Conservation (phyloP, 2,888 invertebrate species). For the Cynaeus angustus region DNA sequence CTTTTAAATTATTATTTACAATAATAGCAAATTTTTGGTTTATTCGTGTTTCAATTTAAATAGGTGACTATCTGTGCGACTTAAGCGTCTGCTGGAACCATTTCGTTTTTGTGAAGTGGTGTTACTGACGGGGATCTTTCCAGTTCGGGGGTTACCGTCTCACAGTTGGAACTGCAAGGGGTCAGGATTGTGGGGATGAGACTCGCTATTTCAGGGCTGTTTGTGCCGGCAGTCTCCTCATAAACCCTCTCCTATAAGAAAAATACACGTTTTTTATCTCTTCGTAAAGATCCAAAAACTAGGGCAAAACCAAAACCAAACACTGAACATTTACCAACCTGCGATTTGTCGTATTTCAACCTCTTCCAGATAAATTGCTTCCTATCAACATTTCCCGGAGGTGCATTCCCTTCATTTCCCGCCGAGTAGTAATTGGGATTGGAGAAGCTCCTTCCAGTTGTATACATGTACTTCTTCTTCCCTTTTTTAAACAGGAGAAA, state of each 20-base stretch:
- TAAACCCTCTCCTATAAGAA: constrained; percentile 76
- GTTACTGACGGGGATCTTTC: constrained; percentile 74
- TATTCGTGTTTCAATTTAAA: constrained; percentile 41
- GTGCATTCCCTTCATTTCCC: constrained; percentile 62
- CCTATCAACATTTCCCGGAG: constrained; percentile 68
- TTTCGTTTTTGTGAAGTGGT: constrained; percentile 75
- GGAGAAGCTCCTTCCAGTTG: constrained; percentile 83
- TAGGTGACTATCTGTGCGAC: constrained; percentile 43
- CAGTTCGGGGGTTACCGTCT: constrained; percentile 72
- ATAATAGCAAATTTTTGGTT: constrained; percentile 31
- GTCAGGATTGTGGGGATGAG: constrained; percentile 78
- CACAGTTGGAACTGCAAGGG: constrained; percentile 74
- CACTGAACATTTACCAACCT: constrained; percentile 75
- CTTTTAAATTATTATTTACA: constrained; percentile 48
- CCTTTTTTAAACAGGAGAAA: constrained; percentile 69
- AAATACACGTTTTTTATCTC: not conserved
- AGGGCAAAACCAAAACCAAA: too few relatives aligned
- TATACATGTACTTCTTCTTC: constrained; percentile 74
- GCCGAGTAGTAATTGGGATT: constrained; percentile 87
- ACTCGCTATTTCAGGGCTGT: constrained; percentile 82
- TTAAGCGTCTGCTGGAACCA: constrained; percentile 45
- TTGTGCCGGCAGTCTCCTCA: constrained; percentile 71
- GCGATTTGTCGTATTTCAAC: constrained; percentile 86
- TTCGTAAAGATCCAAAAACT: too few relatives aligned
- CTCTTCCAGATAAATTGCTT: constrained; percentile 82